These are phyloP conservation scores for Psephotus haematonotus DNA, from an alignment of 2,113 vertebrate species.

Conservation along the genomic window DNA sequence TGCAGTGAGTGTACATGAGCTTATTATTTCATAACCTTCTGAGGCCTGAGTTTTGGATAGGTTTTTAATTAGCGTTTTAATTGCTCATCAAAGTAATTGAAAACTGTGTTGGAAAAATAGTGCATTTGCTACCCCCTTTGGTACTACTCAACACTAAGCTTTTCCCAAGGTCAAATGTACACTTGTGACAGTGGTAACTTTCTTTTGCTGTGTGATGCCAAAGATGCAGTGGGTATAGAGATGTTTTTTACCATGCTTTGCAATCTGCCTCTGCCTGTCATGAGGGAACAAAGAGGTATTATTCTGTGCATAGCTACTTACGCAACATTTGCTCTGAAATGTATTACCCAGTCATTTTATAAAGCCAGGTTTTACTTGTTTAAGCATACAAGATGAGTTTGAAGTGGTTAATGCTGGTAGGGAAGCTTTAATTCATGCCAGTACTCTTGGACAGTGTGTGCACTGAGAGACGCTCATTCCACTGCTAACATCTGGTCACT, in stretches of 20 bases:
- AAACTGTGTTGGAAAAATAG: constrained; percentile 62
- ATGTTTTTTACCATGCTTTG: background rate
- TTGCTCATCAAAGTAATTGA: constrained; percentile 78
- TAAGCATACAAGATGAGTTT: background rate
- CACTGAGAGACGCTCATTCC: background rate
- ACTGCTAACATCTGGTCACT: background rate
- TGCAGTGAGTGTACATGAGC: constrained; percentile 15
- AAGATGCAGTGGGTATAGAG: background rate
- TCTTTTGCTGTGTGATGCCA: background rate
- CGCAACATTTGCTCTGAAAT: background rate
- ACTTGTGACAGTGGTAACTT: background rate
- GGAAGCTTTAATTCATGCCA: background rate
- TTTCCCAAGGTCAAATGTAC: constrained; percentile 63
- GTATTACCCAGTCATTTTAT: rapidly evolving
- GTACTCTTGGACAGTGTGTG: background rate
- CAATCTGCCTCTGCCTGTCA: background rate
- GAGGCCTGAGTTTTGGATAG: constrained; percentile 68
- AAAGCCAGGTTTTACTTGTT: background rate
- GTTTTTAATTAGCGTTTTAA: constrained; percentile 83
- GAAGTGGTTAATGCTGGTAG: background rate
- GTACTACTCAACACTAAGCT: constrained; percentile 46
- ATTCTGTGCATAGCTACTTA: background rate
- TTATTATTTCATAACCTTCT: constrained; percentile 73
- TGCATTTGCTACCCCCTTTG: constrained; percentile 74
- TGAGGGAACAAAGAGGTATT: background rate